phyloP scores from a whole-genome alignment of 2,113 vertebrate species.

The Neopipo cinnamomea region DNA sequence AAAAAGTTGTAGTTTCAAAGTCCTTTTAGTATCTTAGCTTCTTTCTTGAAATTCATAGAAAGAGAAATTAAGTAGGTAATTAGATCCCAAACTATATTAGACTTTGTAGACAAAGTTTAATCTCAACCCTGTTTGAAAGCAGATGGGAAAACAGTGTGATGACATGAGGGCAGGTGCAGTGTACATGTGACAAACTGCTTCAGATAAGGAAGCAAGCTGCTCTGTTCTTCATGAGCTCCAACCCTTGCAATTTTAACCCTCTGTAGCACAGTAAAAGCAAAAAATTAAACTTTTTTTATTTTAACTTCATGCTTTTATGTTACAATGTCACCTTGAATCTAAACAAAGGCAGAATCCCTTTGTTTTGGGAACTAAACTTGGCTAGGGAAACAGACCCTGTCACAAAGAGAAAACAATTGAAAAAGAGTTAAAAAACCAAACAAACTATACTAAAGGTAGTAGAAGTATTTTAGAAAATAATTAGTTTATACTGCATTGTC shows the following conservation, averaged over 20 bases:
- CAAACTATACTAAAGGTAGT: neutral
- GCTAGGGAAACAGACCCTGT: neutral
- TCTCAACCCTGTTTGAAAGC: neutral
- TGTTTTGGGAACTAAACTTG: neutral
- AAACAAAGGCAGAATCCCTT: neutral
- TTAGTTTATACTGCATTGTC: neutral
- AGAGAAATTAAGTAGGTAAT: neutral
- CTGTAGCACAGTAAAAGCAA: neutral
- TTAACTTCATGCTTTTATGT: neutral
- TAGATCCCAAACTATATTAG: neutral
- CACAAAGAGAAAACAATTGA: neutral
- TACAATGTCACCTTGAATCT: neutral
- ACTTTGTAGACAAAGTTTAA: neutral
- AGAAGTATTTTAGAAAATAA: neutral
- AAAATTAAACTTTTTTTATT: neutral
- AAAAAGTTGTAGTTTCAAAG: neutral
- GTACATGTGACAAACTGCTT: neutral
- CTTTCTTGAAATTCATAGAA: constrained; percentile 6
- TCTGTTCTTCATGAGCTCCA: neutral
- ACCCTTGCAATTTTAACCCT: neutral
- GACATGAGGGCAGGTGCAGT: neutral
- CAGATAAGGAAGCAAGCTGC: constrained; percentile 9
- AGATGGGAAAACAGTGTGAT: constrained; percentile 38
- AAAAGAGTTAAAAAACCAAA: neutral
- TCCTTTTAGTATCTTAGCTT: neutral